These are phyloP conservation scores for Nebria salina DNA, from an alignment of 2,888 invertebrate genomes.

Conservation along the genomic window DNA sequence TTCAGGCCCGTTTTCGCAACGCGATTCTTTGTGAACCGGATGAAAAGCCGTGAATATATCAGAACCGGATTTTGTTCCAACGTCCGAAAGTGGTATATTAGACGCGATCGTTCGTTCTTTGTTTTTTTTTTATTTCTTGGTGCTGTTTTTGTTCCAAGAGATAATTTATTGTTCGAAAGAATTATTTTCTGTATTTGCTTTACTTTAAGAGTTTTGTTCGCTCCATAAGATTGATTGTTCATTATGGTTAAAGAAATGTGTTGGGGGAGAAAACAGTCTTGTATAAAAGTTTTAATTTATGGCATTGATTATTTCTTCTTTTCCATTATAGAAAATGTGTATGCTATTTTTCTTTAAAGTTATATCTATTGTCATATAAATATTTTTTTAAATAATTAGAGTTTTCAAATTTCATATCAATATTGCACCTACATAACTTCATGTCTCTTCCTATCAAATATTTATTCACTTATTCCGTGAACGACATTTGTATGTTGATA, in stretches of 20 bases:
- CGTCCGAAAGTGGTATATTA: background rate
- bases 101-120: background rate
- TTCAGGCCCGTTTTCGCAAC: conserved; percentile 8
- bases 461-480: too few relatives aligned
- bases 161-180: conserved; percentile 38
- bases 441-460: too few relatives aligned
- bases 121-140: background rate
- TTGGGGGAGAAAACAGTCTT: conserved; percentile 23
- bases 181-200: conserved; percentile 41
- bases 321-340: background rate
- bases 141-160: background rate
- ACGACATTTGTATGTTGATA: too few relatives aligned
- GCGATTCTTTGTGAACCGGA: conserved; percentile 26
- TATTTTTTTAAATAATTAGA: too few relatives aligned
- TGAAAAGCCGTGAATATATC: conserved; percentile 40
- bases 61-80: conserved; percentile 13
- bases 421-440: too few relatives aligned
- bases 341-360: background rate
- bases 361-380: too few relatives aligned
- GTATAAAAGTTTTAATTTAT: background rate
- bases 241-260: conserved; percentile 28
- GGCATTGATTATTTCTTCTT: background rate
- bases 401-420: too few relatives aligned
- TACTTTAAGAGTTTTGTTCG: background rate
- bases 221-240: conserved; percentile 24